Evolutionary conservation across 1,140 invertebrate species (phyloP), one percentile per base, ranked within the genome.

Genomic region (Drosophila equinoxialis): DNA sequence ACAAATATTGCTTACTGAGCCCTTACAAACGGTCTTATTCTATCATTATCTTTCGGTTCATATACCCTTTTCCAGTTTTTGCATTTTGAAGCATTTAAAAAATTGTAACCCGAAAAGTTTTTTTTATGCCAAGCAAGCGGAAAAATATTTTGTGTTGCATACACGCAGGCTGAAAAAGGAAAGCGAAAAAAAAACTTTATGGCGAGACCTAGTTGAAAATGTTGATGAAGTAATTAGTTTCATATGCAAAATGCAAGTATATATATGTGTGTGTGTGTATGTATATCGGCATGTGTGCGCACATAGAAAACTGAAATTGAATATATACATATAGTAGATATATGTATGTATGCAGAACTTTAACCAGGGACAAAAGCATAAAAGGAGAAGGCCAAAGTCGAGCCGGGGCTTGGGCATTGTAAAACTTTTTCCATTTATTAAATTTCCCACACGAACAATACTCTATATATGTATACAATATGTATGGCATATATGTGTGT

Each of bases 181-280:
- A 86, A 70, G 71, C 78, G 65, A 65, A 23, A 51, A 51, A 65
- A 23, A 51, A 51, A 51, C 57, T 61, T 60, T 59, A 61, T 62
- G 57, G 65, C 51, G 63, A 51, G 45, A 51, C 71, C 33, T 63
- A 71, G 71, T 65, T 76, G 79, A 83, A 87, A 87, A 87, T 87
- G 79, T 87, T 87, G 84, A 87, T 89, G 73, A 83, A 89, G 84
- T 89, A 87, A 87, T 87, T 87, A 87, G 80, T 87, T 77, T 77
- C 71, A 82, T 87, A 82, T 87, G 83, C 61, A 69, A 64, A 62
- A 73, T 76, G 61, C 45, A 35, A 62, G 30, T 68, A 41, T 35
- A 35, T 42, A 35, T 71, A 35, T 65, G 55, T 55, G 55, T 48
- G 45, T 62, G 42, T 26, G 11, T 13, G 37, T 55, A 60, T 71